Evolutionary conservation across 92 coral and sea anemone species (phyloP).

Genomic region (Parazoanthus atlanticus): DNA sequence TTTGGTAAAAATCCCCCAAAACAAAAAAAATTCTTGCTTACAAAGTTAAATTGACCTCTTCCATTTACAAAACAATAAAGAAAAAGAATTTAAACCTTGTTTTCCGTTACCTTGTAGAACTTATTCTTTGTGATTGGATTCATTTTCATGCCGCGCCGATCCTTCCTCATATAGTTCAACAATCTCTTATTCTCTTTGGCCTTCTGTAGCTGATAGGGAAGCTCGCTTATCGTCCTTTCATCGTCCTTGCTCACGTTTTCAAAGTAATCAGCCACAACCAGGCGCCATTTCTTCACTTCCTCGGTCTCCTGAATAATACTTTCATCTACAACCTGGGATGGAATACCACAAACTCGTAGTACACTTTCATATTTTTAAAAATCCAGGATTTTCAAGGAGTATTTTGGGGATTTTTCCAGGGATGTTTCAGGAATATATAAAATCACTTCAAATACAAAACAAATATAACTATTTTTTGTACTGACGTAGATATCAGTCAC

Average conservation of each 20-base stretch:
- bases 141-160: constrained; percentile 47
- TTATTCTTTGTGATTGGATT: constrained; percentile 58
- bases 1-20: no score
- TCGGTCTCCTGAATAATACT: constrained; percentile 51
- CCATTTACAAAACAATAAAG: neutral
- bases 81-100: neutral
- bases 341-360: no score
- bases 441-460: no score
- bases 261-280: constrained; percentile 63
- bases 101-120: constrained; percentile 65
- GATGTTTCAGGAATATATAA: no score
- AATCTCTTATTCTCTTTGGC: constrained; percentile 73
- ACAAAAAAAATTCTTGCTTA: no score
- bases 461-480: no score
- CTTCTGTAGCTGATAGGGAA: constrained; percentile 64
- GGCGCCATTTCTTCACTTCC: constrained; percentile 62
- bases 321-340: constrained; percentile 64
- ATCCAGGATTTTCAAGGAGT: no score
- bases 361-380: no score
- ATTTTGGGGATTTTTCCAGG: no score
- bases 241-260: constrained; percentile 64
- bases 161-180: constrained; percentile 66
- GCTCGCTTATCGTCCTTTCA: constrained; percentile 52
- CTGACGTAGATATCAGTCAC: no score
- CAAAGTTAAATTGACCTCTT: neutral